phyloP scores from a whole-genome alignment of 2,113 vertebrate genomes.

The Cololabis saira region DNA sequence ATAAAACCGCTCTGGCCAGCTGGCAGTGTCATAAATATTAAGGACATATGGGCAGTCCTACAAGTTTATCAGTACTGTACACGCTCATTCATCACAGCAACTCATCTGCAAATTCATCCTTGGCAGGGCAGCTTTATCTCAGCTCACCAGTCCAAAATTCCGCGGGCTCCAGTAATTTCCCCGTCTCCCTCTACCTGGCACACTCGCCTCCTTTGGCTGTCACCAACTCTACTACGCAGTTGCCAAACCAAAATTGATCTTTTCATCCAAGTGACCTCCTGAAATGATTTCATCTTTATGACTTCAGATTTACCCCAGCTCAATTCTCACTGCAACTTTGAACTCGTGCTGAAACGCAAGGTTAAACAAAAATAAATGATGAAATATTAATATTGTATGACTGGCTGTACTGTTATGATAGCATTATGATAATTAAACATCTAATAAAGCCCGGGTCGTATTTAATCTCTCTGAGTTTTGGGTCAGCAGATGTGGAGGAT shows the following conservation, averaged over 20 bases:
- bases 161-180: conserved; percentile 43
- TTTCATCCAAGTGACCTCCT: conserved; percentile 55
- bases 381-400: conserved; percentile 38
- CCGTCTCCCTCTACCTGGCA: conserved; percentile 25
- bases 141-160: conserved; percentile 65
- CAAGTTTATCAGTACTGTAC: conserved; percentile 64
- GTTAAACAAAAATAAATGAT: conserved; percentile 53
- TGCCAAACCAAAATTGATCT: conserved; percentile 68
- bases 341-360: conserved; percentile 26
- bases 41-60: conserved; percentile 55
- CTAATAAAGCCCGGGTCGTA: conserved; percentile 60
- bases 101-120: conserved; percentile 71
- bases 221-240: conserved; percentile 48
- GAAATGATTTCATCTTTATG: conserved; percentile 7
- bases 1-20: conserved; percentile 65
- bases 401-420: conserved; percentile 43
- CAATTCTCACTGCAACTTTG: conserved; percentile 11
- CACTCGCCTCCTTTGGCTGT: conserved; percentile 64
- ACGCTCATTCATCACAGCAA: conserved; percentile 64
- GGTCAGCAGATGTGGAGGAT: conserved; percentile 70
- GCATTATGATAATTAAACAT: conserved; percentile 74
- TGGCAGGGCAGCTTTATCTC: conserved; percentile 70
- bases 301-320: conserved; percentile 9
- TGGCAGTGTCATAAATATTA: conserved; percentile 69
- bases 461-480: conserved; percentile 65